Evolutionary conservation across 1,140 invertebrate genomes (phyloP).

Genomic region (Eueides isabella): DNA sequence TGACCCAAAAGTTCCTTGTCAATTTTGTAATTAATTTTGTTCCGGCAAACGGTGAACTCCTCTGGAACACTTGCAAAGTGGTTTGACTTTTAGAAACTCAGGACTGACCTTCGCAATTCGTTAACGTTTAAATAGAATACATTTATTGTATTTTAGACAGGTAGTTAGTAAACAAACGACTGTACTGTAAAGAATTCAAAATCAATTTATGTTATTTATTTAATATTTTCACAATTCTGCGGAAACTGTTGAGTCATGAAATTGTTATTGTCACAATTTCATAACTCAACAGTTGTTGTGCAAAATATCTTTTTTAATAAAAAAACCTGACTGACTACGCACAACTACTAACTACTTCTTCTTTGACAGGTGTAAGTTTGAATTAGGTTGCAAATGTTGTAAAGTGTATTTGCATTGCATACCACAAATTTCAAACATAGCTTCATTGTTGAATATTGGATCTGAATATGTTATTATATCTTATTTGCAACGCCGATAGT

Average conservation of each 20-base stretch:
- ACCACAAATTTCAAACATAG: no score
- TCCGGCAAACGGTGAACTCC: slow-evolving; percentile 35
- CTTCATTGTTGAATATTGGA: no score
- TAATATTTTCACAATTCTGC: background rate
- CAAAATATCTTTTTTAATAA: no score
- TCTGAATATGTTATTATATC: no score
- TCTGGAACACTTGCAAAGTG: slow-evolving; percentile 23
- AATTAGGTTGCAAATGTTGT: no score
- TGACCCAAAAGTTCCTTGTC: slow-evolving; percentile 64
- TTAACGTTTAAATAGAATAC: slow-evolving; percentile 8
- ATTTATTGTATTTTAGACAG: background rate
- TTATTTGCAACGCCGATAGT: no score
- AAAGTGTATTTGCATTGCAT: no score
- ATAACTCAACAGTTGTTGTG: no score
- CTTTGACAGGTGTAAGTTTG: no score
- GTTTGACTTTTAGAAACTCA: slow-evolving; percentile 27
- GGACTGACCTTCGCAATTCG: slow-evolving; percentile 13
- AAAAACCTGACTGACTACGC: no score
- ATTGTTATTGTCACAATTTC: background rate
- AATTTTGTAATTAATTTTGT: slow-evolving; percentile 73
- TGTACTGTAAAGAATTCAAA: background rate
- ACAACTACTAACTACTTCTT: no score
- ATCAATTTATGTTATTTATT: background rate
- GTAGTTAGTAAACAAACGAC: background rate
- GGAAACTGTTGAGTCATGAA: background rate